Conservation (phyloP, 2,797 vertebrate genomes). For the Crocidura indochinensis region DNA sequence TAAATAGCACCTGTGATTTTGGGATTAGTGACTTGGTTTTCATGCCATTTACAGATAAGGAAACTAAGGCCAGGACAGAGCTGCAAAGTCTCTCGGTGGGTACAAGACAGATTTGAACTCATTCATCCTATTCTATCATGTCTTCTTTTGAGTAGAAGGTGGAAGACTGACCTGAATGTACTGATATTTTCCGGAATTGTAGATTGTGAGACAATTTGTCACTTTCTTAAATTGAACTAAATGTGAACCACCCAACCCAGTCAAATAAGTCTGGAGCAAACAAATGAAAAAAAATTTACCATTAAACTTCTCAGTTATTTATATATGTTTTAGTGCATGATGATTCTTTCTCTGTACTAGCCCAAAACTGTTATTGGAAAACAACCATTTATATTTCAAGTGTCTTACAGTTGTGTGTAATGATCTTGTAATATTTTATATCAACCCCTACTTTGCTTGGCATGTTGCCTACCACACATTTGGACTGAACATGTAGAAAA, state of each 20-base stretch:
- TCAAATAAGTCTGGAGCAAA: background rate
- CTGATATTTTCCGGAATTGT: background rate
- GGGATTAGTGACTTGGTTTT: background rate
- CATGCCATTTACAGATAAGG: background rate
- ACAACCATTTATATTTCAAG: conserved; percentile 42
- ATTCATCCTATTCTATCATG: background rate
- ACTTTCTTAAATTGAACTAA: background rate
- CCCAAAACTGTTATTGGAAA: conserved; percentile 41
- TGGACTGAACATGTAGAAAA: background rate
- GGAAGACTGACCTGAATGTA: background rate
- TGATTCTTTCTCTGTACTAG: conserved; percentile 48
- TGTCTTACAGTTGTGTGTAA: background rate
- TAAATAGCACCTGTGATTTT: background rate
- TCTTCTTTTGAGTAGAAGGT: background rate
- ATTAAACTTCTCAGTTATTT: background rate
- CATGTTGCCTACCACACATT: background rate
- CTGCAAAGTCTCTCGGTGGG: background rate
- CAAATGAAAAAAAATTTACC: background rate
- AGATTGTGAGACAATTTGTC: background rate
- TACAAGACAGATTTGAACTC: background rate
- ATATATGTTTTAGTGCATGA: background rate
- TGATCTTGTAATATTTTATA: background rate
- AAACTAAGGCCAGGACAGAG: background rate
- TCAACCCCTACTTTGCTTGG: background rate
- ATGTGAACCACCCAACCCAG: background rate